Base-by-base conservation (phyloP, 2,113 vertebrate species). In the Neoarius graeffei region DNA sequence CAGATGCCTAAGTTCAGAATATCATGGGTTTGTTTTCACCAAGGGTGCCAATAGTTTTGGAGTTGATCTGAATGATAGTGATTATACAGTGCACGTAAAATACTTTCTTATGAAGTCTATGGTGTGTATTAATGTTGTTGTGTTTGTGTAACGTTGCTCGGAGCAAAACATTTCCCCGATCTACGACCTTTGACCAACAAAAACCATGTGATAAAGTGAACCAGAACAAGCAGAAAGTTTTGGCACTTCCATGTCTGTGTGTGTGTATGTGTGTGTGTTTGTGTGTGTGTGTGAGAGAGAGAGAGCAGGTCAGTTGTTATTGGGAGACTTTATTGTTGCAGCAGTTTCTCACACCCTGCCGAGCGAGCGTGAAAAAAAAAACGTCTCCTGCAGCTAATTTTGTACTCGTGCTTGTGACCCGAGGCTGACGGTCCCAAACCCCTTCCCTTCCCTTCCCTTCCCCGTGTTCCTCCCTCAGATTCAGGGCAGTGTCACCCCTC, bases 401-500 rank as follows among this genome's bases (percentile, higher is more conserved):
- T 92, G 1, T 91, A 27, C 83, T 92, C 52, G 57, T 86, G 84
- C 91, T 91, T 94, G 87, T 91, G 91, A 92, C 87, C 88, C 64
- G 83, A 89, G 88, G 88, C 92, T 91, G 89, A 91, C 89, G 90
- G 89, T 89, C 92, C 83, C 90, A 88, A 91, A 87, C 89, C 91
- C 88, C 80, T 86, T 90, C 91, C 88, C 82, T 88, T 90, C 91
- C 88, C 82, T 88, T 73, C 74, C 87, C 86, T 89, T 90, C 91
- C 91, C 88, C 92, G 87, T 93, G 90, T 91, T 85, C 52, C 92
- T 86, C 93, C 83, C 91, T 91, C 96, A 99, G 98, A 99, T 99
- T 96, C 98, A 99, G 96, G 97, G 98, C 95, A 99, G 97, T 95
- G 97, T 99, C 93, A 98, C 97, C 92, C 98, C 98, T 90, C 98